A percentile compares a stretch with the other conserved stretches of the same genome.
Conservation (phyloP, 2,797 vertebrate genomes). For the Enteromius fasciolatus region DNA sequence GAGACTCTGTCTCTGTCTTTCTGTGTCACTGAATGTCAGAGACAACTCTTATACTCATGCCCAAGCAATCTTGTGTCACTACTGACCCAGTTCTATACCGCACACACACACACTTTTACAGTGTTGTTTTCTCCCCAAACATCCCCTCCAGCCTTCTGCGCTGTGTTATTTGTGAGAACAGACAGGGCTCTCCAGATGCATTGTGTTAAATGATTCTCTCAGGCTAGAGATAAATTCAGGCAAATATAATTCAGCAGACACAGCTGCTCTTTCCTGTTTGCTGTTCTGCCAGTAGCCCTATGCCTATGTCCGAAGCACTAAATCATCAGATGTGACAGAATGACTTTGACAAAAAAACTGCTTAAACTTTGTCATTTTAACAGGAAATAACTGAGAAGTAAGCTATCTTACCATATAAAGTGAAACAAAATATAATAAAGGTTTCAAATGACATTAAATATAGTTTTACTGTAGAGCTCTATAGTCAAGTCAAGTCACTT, state of each 20-base stretch:
- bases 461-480: neutral
- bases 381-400: neutral
- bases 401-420: neutral
- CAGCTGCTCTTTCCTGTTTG: conserved; percentile 14
- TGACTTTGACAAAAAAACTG: neutral
- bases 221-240: conserved; percentile 21
- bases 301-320: neutral
- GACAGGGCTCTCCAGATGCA: conserved; percentile 23
- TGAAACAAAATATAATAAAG: too few relatives aligned
- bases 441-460: neutral
- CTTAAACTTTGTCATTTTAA: neutral
- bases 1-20: neutral
- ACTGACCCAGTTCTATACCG: conserved; percentile 51
- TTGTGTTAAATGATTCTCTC: conserved; percentile 44
- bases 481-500: too few relatives aligned
- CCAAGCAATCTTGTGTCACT: conserved; percentile 43
- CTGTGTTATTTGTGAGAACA: conserved; percentile 35
- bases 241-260: conserved; percentile 6
- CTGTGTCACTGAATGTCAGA: conserved; percentile 4
- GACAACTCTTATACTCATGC: conserved; percentile 21
- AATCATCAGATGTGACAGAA: neutral
- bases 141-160: conserved; percentile 12
- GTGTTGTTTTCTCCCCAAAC: conserved; percentile 4
- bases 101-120: conserved; percentile 28
- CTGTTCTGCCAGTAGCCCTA: conserved; percentile 6